phyloP scores from a whole-genome alignment of 2,888 invertebrate species.

The Deilephila porcellus region DNA sequence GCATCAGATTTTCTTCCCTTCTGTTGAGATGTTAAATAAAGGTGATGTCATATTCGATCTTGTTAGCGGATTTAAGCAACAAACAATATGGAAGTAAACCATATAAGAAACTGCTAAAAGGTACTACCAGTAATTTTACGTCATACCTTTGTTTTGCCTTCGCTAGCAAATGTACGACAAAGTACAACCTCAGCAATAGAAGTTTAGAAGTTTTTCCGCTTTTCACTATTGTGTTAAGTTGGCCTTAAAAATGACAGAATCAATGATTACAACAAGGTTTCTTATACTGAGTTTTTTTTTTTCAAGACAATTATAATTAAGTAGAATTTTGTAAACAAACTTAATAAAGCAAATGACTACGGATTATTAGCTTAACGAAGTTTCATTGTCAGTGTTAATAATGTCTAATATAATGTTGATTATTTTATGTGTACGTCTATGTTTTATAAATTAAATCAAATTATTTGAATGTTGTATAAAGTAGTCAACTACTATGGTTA shows the following conservation, averaged over 20 bases:
- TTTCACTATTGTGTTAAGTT: neutral
- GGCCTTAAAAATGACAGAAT: neutral
- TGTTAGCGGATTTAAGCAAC: neutral
- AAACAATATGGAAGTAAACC: neutral
- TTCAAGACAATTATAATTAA: neutral
- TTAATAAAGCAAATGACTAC: neutral
- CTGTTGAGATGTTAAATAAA: neutral
- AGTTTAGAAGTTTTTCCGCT: neutral
- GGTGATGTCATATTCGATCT: neutral
- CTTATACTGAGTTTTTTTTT: neutral
- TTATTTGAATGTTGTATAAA: neutral
- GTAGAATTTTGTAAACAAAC: neutral
- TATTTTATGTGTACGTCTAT: neutral
- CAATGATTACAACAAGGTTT: neutral
- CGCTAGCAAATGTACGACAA: neutral
- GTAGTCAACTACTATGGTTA: neutral
- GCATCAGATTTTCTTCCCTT: neutral
- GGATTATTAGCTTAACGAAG: neutral
- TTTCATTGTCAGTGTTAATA: neutral
- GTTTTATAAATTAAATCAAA: neutral
- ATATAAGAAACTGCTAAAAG: neutral
- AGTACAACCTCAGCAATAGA: neutral
- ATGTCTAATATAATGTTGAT: neutral
- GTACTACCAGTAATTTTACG: neutral
- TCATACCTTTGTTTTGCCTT: neutral